Conservation (phyloP, 2,797 vertebrate genomes). For the Tauraco hartlaubi region DNA sequence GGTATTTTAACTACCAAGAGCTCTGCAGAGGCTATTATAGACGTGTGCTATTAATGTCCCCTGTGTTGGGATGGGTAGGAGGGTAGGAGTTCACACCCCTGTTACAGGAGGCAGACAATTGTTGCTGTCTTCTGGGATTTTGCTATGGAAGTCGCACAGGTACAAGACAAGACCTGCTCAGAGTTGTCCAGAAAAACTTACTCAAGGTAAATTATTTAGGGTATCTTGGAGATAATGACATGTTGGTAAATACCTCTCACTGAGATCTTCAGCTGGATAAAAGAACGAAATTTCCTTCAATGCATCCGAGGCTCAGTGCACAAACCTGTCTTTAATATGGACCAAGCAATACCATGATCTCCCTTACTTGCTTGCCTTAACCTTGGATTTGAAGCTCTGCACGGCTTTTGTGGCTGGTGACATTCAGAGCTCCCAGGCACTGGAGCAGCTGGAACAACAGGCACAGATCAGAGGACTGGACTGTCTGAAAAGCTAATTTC, state of each 20-base stretch:
- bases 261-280: not conserved
- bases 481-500: not conserved
- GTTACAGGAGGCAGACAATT: not conserved
- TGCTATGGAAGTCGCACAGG: not conserved
- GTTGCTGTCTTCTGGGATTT: not conserved
- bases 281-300: not conserved
- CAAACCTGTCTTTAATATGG: fast-evolving
- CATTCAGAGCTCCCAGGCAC: not conserved
- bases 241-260: not conserved
- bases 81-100: not conserved
- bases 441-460: not conserved
- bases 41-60: not conserved
- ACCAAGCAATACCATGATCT: not conserved
- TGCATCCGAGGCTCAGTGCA: not conserved
- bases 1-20: not conserved
- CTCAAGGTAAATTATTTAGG: not conserved
- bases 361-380: not conserved
- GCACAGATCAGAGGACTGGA: not conserved
- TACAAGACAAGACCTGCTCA: not conserved
- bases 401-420: not conserved
- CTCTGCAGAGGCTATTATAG: not conserved
- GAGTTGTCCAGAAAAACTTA: not conserved
- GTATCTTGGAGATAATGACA: not conserved
- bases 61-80: not conserved
- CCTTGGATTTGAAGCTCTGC: not conserved